These are phyloP conservation scores for Nycteola revayana DNA, from an alignment of 2,888 invertebrate species.

Conservation along the genomic window DNA sequence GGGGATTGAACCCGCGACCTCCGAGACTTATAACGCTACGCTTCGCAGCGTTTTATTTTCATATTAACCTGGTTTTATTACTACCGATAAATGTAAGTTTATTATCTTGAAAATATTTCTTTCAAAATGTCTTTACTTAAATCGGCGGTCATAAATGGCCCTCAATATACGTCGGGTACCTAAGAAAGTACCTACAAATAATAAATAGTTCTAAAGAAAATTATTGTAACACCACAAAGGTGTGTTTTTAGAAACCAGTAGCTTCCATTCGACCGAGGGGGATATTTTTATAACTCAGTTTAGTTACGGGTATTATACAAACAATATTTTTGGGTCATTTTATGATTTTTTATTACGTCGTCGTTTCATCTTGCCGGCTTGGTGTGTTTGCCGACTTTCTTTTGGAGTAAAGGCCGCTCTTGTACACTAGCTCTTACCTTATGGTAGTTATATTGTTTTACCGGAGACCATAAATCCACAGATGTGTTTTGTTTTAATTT, in stretches of 20 bases:
- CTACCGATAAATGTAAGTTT: no score
- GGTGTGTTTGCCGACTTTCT: slow-evolving; percentile 54
- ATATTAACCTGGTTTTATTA: no score
- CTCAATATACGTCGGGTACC: no score
- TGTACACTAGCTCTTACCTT: slow-evolving; percentile 31
- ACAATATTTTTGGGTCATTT: slow-evolving; percentile 61
- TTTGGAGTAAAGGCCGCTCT: slow-evolving; percentile 32
- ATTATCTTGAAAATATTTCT: no score
- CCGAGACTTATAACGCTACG: no score
- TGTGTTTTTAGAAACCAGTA: slow-evolving; percentile 48
- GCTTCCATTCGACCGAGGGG: slow-evolving; percentile 50
- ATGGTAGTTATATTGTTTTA: slow-evolving; percentile 26
- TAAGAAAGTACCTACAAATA: slow-evolving; percentile 23
- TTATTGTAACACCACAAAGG: slow-evolving; percentile 33
- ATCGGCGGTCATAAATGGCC: no score
- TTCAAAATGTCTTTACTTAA: no score
- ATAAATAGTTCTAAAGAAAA: slow-evolving; percentile 29
- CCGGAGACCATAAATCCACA: slow-evolving; percentile 13
- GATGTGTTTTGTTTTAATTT: slow-evolving; percentile 15
- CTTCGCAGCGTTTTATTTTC: no score
- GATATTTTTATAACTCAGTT: slow-evolving; percentile 47
- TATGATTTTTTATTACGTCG: slow-evolving; percentile 60
- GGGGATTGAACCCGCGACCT: no score
- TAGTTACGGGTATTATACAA: slow-evolving; percentile 40
- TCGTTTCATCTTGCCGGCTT: slow-evolving; percentile 54